Base-by-base conservation (phyloP, 2,888 invertebrate genomes). In the Zelleria hepariella region DNA sequence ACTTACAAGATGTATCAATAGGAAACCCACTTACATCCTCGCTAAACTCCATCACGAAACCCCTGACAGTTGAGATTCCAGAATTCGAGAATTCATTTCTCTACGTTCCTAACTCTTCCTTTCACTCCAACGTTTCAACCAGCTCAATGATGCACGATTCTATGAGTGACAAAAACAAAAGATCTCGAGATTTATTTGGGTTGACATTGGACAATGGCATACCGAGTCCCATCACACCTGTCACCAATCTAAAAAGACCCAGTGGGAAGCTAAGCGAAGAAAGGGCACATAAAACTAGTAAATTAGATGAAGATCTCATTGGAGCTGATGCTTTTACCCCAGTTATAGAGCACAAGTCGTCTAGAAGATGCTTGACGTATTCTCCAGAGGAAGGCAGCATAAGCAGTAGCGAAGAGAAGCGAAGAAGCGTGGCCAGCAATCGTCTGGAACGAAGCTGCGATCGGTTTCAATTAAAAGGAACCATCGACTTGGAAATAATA, bases 401-500 rank as follows among this genome's bases (percentile, higher is more conserved):
- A 53, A 84, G 75, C 27, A 90, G 90, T 54, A 90, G 84, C 59
- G 88, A 90, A 61, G 90, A 90, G 55, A 91, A 91, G 67, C 78
- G 91, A 51, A 76, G 85, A 58, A 91, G 90, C 48, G 83, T 90
- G 1, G 89, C 88, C 0, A 90, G 90, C 32, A 89, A 82, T 68
- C 73, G 75, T 10, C 69, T 86, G 59, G 88, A 88, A 32, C 69
- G 73, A 57, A 86, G 86, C 59, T 69, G 67, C 24, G 86, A 87
- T 62, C 71, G 80, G 58, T 82, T 79, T 62, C 84, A 78, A 66
- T 71, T 80, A 0, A 88, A 86, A 65, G 93, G 92, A 24, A 92
- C 91, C 2, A 90, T 93, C 67, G 93, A 93, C 68, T 78, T 93
- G 68, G 91, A 91, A 71, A 91, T 92, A 61, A 80, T 86, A 49